A percentile compares a stretch with the other conserved stretches of the same genome.
phyloP scores from a whole-genome alignment of 2,797 vertebrate species.

The Darevskia mixta region DNA sequence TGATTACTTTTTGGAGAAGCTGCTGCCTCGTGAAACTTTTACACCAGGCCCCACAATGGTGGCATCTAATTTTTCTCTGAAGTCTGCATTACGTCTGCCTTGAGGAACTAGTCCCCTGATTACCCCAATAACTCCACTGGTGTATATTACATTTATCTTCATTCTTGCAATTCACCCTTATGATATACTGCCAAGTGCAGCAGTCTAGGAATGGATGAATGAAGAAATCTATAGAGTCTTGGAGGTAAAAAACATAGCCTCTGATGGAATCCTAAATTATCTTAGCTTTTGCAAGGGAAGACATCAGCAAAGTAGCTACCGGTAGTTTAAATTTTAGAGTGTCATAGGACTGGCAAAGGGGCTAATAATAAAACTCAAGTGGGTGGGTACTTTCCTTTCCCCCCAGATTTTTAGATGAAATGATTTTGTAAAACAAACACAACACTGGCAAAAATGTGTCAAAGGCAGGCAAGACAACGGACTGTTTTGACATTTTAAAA shows the following conservation, averaged over 20 bases:
- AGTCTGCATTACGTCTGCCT: not conserved
- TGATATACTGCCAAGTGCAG: constrained; percentile 30
- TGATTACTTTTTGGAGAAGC: constrained; percentile 8
- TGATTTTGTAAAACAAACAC: not conserved
- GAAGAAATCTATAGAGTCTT: constrained; percentile 29
- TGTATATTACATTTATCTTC: not conserved
- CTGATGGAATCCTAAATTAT: constrained; percentile 35
- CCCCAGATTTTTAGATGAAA: not conserved
- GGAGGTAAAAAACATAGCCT: not conserved
- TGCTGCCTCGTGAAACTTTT: constrained; percentile 12
- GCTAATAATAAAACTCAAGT: not conserved
- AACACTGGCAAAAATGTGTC: not conserved
- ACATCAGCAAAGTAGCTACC: constrained; percentile 22
- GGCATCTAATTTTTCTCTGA: not conserved
- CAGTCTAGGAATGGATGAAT: constrained; percentile 38
- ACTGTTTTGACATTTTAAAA: not conserved
- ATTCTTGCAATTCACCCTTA: not conserved
- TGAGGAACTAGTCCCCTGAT: not conserved
- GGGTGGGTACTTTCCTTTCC: not conserved
- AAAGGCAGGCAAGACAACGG: not conserved
- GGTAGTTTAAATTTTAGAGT: constrained; percentile 23
- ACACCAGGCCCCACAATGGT: not conserved
- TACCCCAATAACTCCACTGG: not conserved
- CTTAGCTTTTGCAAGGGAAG: constrained; percentile 28
- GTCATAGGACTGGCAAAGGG: not conserved